Evolutionary conservation across 2,888 invertebrate genomes (phyloP).

Genomic region (Melitaea athalia): DNA sequence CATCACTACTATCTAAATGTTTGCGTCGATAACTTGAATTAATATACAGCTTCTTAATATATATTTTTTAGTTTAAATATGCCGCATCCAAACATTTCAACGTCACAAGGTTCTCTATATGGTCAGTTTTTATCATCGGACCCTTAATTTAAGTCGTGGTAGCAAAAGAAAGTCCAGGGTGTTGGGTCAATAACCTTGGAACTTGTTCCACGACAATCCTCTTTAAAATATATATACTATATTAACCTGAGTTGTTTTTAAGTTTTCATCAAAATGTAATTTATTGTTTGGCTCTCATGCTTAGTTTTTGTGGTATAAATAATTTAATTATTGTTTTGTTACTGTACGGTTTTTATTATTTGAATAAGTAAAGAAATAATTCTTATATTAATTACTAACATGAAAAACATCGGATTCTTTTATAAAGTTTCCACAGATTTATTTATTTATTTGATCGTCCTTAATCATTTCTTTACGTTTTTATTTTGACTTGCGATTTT

Average conservation of each 20-base stretch:
- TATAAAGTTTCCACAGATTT: too few species aligned
- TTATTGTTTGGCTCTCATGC: neutral
- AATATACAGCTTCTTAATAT: neutral
- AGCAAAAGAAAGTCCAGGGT: conserved; percentile 43
- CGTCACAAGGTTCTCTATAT: conserved; percentile 15
- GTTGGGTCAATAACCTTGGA: conserved; percentile 40
- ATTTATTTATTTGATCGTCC: too few species aligned
- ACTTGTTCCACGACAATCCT: conserved; percentile 33
- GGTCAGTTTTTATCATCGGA: conserved; percentile 41
- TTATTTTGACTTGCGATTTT: too few species aligned
- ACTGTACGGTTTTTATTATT: too few species aligned
- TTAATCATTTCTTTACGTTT: too few species aligned
- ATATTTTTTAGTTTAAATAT: conserved; percentile 1
- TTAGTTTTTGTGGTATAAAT: neutral
- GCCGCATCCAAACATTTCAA: conserved; percentile 33
- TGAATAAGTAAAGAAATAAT: too few species aligned
- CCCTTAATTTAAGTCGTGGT: conserved; percentile 43
- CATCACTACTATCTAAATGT: too few species aligned
- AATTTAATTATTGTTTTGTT: too few species aligned
- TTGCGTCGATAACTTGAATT: too few species aligned
- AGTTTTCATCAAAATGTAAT: neutral
- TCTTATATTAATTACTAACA: too few species aligned
- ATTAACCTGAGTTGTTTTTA: conserved; percentile 8
- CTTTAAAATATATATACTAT: conserved; percentile 21
- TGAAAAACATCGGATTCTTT: too few species aligned